These are phyloP conservation scores for Macropus fuliginosus DNA, from an alignment of 2,797 vertebrate species.

Conservation along the genomic window DNA sequence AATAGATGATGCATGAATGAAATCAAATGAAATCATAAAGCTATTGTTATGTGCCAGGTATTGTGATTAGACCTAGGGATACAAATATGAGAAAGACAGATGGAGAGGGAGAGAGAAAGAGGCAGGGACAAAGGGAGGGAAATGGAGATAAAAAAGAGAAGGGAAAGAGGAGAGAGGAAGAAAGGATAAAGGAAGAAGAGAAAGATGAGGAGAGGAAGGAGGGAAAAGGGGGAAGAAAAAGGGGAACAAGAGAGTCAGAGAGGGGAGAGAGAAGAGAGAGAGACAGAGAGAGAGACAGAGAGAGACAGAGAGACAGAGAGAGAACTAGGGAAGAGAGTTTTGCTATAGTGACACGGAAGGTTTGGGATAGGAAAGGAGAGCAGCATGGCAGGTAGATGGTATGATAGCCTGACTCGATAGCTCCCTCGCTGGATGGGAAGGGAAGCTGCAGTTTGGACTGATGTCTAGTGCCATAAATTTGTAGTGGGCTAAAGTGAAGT, in stretches of 20 bases:
- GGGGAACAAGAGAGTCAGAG: not conserved
- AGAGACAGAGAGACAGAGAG: not conserved
- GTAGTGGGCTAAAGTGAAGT: not conserved
- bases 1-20: not conserved
- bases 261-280: not conserved
- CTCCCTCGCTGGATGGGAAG: not conserved
- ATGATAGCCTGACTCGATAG: not conserved
- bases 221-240: not conserved
- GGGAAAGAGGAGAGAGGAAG: not conserved
- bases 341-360: too few species aligned
- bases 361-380: not conserved
- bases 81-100: not conserved
- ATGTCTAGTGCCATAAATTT: not conserved
- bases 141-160: not conserved
- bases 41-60: not conserved
- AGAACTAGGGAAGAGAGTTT: too few species aligned
- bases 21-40: not conserved
- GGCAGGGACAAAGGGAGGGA: not conserved
- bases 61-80: not conserved
- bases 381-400: not conserved
- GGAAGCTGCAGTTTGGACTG: not conserved
- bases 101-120: not conserved
- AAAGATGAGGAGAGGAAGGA: too few species aligned
- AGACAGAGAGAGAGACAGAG: not conserved
- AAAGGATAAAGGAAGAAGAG: not conserved